Evolutionary conservation across 2,888 invertebrate species (phyloP), one percentile per base, ranked within the genome.

Genomic region (Tenthredo livida): DNA sequence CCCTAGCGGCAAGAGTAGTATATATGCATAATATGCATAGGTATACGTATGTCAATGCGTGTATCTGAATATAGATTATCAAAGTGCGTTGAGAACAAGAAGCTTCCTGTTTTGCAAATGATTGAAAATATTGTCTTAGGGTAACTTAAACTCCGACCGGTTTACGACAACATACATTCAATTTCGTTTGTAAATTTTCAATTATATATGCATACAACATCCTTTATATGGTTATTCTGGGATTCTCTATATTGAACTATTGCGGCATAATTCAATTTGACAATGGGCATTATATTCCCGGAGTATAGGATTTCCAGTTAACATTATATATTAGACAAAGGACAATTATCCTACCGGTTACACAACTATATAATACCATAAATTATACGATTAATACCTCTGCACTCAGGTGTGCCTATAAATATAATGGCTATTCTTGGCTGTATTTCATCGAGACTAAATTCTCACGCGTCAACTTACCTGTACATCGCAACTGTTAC

Each of bases 371-470:
- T 61, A 29, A 67, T 17, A 33, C 21, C 7, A 33, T 33, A 17
- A 67, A 67, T 67, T 67, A 67, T 67, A 67, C 33, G 33, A 33
- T 67, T 67, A 33, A 33, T 67, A 67, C 17, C 67, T 67, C 29
- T 17, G 29, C n/a, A n/a, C 40, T 40, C 72, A 43, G 40, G 40
- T 73, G 33, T 67, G 33, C 17, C n/a, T 73, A 43, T 37, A 73
- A 73, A 73, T 73, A 73, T 43, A 73, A 73, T 17, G 5, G 10
- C n/a, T 73, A 73, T 73, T 73, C 43, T 73, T 43, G 0, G 43
- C 40, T 43, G 3, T 73, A 73, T 40, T 73, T 43, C 7, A 73
- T 67, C 29, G 17, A 67, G 67, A 67, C 29, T 67, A 33, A 67
- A 67, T 67, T 67, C 29, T 67, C 17, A 33, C 67, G 29, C 2